phyloP scores from a whole-genome alignment of 2,797 vertebrate species.

The Hippopotamyrus pictus region DNA sequence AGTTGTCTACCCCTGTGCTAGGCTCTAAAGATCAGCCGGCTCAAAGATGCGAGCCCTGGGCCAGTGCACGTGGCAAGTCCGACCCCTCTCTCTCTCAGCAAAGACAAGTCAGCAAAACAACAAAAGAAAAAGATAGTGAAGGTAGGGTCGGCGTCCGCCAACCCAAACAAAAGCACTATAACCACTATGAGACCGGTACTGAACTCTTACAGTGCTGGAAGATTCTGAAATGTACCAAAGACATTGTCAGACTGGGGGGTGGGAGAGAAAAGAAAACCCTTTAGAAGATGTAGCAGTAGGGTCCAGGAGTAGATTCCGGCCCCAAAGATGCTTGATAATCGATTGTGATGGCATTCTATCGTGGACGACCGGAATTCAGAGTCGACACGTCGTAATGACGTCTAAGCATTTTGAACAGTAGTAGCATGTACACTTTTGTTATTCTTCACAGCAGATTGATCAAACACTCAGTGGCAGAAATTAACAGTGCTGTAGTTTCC shows the following conservation, averaged over 20 bases:
- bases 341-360: background rate
- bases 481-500: conserved; percentile 6
- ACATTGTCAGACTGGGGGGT: conserved; percentile 60
- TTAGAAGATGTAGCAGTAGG: conserved; percentile 47
- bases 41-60: conserved; percentile 50
- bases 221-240: conserved; percentile 71
- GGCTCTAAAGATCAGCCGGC: conserved; percentile 64
- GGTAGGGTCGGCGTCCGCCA: conserved; percentile 53
- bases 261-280: conserved; percentile 32
- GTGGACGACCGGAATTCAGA: background rate
- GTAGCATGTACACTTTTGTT: background rate
- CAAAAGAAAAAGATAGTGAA: background rate
- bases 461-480: conserved; percentile 14
- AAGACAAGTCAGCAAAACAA: conserved; percentile 64
- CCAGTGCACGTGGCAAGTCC: conserved; percentile 52
- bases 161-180: conserved; percentile 71
- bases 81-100: conserved; percentile 56
- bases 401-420: background rate
- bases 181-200: conserved; percentile 72
- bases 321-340: conserved; percentile 35
- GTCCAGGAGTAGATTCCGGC: conserved; percentile 47
- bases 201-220: conserved; percentile 71
- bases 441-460: conserved; percentile 28
- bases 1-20: conserved; percentile 5
- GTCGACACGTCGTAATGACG: background rate